Base-by-base conservation (phyloP, 2,113 vertebrate genomes). In the Jacana jacana region DNA sequence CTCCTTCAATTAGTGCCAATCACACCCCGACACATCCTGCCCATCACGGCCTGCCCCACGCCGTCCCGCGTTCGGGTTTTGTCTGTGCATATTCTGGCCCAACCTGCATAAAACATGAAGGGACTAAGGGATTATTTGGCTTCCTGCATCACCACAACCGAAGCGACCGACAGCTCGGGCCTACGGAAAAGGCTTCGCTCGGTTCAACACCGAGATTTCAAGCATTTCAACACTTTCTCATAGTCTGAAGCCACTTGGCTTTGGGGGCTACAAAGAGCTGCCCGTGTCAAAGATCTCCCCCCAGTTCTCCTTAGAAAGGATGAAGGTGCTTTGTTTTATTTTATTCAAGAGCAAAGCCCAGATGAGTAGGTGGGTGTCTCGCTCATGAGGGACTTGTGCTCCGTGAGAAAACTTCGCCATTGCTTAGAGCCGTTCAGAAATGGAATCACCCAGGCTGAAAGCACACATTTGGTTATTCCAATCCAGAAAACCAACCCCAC, bases 1-100 rank as follows among this genome's bases (percentile, higher is more conserved):
- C 81, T 90, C 77, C 94, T 91, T 90, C 91, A 96, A 95, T 81
- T 96, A 91, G 60, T 95, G 89, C 72, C 94, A 96, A 89, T 96
- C 88, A 96, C 49, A 80, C 52, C 81, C 70, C 57, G 89, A 83
- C 92, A 82, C 39, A 20, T 5, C 52, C 23, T 20, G 19, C 69
- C 86, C 83, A 35, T 94, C 71, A 72, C 23, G 35, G 57, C 22
- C 44, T 49, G 11, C 7, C 5, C 9, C 40, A 78, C 54, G 66
- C 52, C 33, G 89, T 93, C 76, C 68, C 81, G 79, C 52, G 57
- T 71, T 52, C 68, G 71, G 51, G 76, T n/a, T 89, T 88, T 87
- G 66, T 42, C 72, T 46, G 69, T 44, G 54, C 73, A 81, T 93
- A 89, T 55, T 95, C 68, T 91, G 89, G 72, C 23, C 82, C 39